Percentiles rank a stretch among this genome's conserved stretches.
Conservation (phyloP, 1,140 invertebrate genomes). For the Rhyzopertha dominica region DNA sequence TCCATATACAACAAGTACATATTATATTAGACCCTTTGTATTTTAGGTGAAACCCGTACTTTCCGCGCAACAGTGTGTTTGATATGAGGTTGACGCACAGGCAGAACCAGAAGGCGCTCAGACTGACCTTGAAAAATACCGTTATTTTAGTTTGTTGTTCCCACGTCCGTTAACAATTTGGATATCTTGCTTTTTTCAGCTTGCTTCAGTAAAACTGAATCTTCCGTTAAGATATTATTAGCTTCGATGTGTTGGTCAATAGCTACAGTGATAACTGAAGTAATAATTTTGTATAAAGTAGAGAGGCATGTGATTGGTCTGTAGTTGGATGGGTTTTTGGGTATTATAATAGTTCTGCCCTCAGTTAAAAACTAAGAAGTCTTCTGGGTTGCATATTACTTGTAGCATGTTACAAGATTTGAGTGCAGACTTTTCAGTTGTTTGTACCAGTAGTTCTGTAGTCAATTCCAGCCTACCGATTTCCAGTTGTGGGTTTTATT, state of each 20-base stretch:
- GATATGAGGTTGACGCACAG: not conserved
- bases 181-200: constrained; percentile 8
- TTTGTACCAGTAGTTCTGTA: constrained; percentile 28
- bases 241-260: constrained; percentile 19
- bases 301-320: constrained; percentile 29
- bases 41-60: no score
- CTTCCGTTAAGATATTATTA: constrained; percentile 20
- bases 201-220: constrained; percentile 13
- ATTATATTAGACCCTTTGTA: no score
- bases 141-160: not conserved
- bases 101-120: not conserved
- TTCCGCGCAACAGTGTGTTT: no score
- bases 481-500: constrained; percentile 19
- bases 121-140: not conserved
- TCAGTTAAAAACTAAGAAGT: constrained; percentile 16
- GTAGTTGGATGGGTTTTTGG: constrained; percentile 29
- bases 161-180: constrained; percentile 6
- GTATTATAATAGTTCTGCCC: constrained; percentile 23
- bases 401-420: constrained; percentile 6
- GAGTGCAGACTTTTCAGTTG: constrained; percentile 13
- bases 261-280: constrained; percentile 16
- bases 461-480: constrained; percentile 9
- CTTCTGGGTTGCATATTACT: constrained; percentile 14
- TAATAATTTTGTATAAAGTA: constrained; percentile 30
- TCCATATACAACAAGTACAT: no score